phyloP scores from a whole-genome alignment of 2,113 vertebrate species.

The Atractosteus spatula region DNA sequence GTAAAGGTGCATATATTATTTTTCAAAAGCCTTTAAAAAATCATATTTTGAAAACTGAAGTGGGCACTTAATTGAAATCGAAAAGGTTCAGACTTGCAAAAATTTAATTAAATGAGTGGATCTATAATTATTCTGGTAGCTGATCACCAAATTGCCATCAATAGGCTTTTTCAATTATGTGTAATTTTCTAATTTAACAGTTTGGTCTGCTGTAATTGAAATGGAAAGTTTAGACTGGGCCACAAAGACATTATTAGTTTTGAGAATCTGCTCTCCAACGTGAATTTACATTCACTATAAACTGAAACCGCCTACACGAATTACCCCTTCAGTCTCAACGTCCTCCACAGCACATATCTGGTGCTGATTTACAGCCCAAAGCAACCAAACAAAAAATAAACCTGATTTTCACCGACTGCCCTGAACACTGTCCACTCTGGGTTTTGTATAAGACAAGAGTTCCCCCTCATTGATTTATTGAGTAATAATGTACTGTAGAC shows the following conservation, averaged over 20 bases:
- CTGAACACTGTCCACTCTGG: too few relatives aligned
- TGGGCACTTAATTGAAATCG: neutral
- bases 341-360: too few relatives aligned
- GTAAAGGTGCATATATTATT: too few relatives aligned
- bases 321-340: too few relatives aligned
- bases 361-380: too few relatives aligned
- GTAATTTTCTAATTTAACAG: conserved; percentile 6
- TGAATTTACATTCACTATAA: too few relatives aligned
- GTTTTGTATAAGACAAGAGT: too few relatives aligned
- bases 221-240: neutral
- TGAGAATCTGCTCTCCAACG: neutral
- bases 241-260: neutral
- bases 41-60: neutral
- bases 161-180: conserved; percentile 8
- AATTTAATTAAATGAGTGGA: neutral
- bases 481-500: too few relatives aligned
- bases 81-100: neutral
- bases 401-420: too few relatives aligned
- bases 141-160: conserved; percentile 2
- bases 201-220: conserved; percentile 5
- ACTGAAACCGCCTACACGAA: too few relatives aligned
- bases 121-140: neutral
- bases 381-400: too few relatives aligned
- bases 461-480: too few relatives aligned
- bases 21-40: neutral